phyloP scores from a whole-genome alignment of 2,797 vertebrate species.

The Menidia menidia region DNA sequence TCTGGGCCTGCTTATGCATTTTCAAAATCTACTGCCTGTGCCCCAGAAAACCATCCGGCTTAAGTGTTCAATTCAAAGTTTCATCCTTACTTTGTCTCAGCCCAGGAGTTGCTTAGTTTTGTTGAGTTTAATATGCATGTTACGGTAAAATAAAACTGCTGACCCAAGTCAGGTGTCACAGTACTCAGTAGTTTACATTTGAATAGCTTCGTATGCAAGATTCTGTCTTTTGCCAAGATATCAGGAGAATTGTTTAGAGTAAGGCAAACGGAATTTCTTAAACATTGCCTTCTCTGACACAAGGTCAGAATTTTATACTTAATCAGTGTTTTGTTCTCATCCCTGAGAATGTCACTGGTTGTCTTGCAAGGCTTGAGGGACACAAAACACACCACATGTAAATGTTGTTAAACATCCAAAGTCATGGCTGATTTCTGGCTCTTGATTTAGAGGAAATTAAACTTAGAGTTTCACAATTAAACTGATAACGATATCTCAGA shows the following conservation, averaged over 20 bases:
- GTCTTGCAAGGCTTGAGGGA: not conserved
- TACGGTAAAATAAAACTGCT: not conserved
- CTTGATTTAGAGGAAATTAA: no score
- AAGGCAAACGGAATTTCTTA: not conserved
- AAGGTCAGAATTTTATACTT: not conserved
- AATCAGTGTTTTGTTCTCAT: slow-evolving; percentile 20
- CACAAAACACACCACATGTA: not conserved
- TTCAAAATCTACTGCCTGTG: slow-evolving; percentile 1
- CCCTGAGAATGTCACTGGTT: slow-evolving; percentile 3
- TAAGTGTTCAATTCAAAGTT: slow-evolving; percentile 19
- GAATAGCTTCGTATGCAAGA: not conserved
- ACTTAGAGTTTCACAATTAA: no score
- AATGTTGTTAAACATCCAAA: no score
- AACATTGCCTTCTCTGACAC: not conserved
- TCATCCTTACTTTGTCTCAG: slow-evolving; percentile 16
- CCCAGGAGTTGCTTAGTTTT: not conserved
- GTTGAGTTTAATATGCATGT: not conserved
- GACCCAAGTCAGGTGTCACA: not conserved
- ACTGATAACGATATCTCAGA: no score
- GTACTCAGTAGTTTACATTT: not conserved
- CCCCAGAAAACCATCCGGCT: slow-evolving; percentile 19
- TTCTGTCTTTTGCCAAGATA: not conserved
- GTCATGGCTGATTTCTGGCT: no score
- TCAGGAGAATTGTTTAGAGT: not conserved
- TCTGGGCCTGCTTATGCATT: slow-evolving; percentile 23